phyloP scores from a whole-genome alignment of 2,888 invertebrate genomes.

The Branchellion lobata region DNA sequence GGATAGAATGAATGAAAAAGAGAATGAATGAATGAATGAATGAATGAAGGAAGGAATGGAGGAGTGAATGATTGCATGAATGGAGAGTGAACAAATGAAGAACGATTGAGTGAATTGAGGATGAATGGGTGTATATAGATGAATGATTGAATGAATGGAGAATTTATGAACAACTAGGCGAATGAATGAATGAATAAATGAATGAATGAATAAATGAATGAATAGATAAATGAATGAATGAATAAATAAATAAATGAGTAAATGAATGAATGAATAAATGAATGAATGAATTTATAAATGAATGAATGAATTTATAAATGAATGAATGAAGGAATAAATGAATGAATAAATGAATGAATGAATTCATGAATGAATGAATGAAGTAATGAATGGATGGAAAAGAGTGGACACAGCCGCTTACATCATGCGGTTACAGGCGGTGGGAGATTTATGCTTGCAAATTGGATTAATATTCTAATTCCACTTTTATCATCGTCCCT shows the following conservation, averaged over 20 bases:
- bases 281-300: no score
- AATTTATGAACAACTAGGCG: background rate
- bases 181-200: background rate
- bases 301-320: no score
- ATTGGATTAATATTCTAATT: background rate
- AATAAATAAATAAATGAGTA: background rate
- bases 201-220: background rate
- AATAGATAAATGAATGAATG: background rate
- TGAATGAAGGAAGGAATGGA: slow-evolving; percentile 7
- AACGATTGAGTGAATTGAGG: background rate
- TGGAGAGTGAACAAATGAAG: no score
- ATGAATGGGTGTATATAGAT: background rate
- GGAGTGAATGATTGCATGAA: slow-evolving; percentile 1
- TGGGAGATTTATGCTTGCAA: no score
- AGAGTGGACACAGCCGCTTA: no score
- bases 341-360: no score
- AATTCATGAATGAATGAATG: no score
- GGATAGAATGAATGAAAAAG: background rate
- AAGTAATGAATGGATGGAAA: no score
- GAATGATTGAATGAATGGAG: background rate
- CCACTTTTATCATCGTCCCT: background rate
- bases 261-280: no score
- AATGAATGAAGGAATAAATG: no score
- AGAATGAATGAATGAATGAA: slow-evolving; percentile 17
- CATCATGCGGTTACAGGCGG: no score